Evolutionary conservation across 2,888 invertebrate species (phyloP).

Genomic region (Microdon myrmicae): DNA sequence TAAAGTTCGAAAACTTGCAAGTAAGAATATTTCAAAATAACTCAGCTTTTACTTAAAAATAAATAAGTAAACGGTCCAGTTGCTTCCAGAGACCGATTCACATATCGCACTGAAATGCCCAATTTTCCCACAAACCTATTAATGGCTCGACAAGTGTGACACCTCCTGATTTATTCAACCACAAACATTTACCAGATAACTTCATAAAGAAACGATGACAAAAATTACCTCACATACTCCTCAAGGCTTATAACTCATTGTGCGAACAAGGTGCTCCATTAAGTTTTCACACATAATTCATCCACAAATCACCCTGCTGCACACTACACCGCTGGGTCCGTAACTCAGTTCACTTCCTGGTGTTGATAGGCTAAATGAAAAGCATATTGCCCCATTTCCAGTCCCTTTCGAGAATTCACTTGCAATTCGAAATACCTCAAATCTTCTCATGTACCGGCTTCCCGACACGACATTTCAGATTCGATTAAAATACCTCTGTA

Average conservation of each 20-base stretch:
- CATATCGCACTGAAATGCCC: no score
- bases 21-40: no score
- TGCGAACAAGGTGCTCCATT: slow-evolving; percentile 14
- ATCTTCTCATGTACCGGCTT: slow-evolving; percentile 8
- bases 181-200: no score
- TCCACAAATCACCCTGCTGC: slow-evolving; percentile 27
- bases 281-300: slow-evolving; percentile 15
- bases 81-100: no score
- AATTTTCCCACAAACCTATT: no score
- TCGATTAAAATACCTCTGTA: slow-evolving; percentile 42
- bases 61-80: no score
- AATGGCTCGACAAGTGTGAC: no score
- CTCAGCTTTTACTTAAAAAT: no score
- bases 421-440: slow-evolving; percentile 28
- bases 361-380: slow-evolving; percentile 15
- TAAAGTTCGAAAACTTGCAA: no score
- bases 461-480: slow-evolving; percentile 33
- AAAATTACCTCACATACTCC: slow-evolving; percentile 4
- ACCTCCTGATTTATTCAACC: no score
- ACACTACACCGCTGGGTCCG: no score
- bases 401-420: slow-evolving; percentile 37
- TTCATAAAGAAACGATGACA: no score
- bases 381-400: background rate
- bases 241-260: slow-evolving; percentile 17
- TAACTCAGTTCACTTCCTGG: slow-evolving; percentile 41